Evolutionary conservation across 2,888 invertebrate genomes (phyloP), one percentile per base, ranked within the genome.

Genomic region (Caenorhabditis sp.): DNA sequence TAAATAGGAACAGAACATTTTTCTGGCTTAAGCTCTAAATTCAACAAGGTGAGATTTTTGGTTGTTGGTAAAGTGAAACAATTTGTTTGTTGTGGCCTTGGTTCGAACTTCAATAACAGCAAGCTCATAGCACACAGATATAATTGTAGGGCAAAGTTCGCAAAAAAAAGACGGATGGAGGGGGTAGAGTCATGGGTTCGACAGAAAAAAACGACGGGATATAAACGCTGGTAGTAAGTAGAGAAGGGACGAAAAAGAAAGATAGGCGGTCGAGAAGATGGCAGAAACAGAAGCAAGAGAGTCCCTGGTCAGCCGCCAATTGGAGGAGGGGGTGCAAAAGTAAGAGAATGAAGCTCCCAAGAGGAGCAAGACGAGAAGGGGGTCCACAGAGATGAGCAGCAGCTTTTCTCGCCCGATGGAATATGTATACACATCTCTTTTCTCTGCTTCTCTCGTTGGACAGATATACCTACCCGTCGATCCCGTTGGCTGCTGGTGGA

Each of bases 391-490:
- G 17, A 30, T 26, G 27, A 27, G 46, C 13, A 50, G 50, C 50
- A 50, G 24, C 48, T 22, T 27, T 37, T 52, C 43, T 52, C 43
- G 43, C 20, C 32, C 13, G 32, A 48, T 24, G 32, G 62, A 52
- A 63, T 52, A 63, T 63, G 43, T 63, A 63, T 63, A 52, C n/a
- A n/a, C 62, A 50, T 41, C 50, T 52, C 41, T 43, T 32, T 30
- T 52, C 52, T 52, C 30, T 22, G 22, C n/a, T n/a, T n/a, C n/a
- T 41, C 17, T 62, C 61, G 37, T 4, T 37, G 59, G 26, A 22
- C 37, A 26, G 39, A 55, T 55, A 55, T 24, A 61, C 48, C 58
- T 43, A 37, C 15, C 35, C 9, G n/a, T n/a, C n/a, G n/a, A n/a
- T n/a, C n/a, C n/a, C n/a, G n/a, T n/a, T n/a, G n/a, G n/a, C n/a